Conservation (phyloP, 64 coral and sea anemone genomes). For the Pachyseris speciosa region DNA sequence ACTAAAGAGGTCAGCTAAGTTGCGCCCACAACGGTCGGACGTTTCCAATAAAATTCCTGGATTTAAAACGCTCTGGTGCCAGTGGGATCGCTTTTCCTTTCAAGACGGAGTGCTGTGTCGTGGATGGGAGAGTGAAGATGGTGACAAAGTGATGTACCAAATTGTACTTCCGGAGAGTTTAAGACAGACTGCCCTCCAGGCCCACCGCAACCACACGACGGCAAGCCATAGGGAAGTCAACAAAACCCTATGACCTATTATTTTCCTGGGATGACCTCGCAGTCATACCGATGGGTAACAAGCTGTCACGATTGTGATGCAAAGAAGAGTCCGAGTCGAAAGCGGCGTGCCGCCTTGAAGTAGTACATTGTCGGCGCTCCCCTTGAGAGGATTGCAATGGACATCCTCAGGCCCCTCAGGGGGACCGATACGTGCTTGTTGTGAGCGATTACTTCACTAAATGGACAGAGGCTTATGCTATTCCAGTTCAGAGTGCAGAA, state of each 20-base stretch:
- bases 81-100: too few relatives aligned
- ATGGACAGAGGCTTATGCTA: conserved; percentile 61
- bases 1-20: not conserved
- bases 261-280: conserved; percentile 35
- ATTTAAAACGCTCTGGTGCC: too few relatives aligned
- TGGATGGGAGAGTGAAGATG: conserved; percentile 14
- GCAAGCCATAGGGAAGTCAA: conserved; percentile 42
- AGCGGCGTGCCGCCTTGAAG: conserved; percentile 31
- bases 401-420: conserved; percentile 64
- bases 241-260: conserved; percentile 59
- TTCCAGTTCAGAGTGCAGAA: conserved; percentile 46
- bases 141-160: not conserved
- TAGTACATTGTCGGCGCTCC: conserved; percentile 58
- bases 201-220: conserved; percentile 53
- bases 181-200: not conserved
- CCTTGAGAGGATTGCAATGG: conserved; percentile 68
- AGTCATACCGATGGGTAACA: conserved; percentile 39
- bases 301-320: conserved; percentile 61
- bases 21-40: too few relatives aligned
- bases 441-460: conserved; percentile 62
- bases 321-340: conserved; percentile 14
- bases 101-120: not conserved
- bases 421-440: conserved; percentile 36
- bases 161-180: conserved; percentile 36
- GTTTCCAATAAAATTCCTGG: too few relatives aligned